These are phyloP conservation scores for Dendrocincla fuliginosa DNA, from an alignment of 2,797 vertebrate species.

Conservation along the genomic window DNA sequence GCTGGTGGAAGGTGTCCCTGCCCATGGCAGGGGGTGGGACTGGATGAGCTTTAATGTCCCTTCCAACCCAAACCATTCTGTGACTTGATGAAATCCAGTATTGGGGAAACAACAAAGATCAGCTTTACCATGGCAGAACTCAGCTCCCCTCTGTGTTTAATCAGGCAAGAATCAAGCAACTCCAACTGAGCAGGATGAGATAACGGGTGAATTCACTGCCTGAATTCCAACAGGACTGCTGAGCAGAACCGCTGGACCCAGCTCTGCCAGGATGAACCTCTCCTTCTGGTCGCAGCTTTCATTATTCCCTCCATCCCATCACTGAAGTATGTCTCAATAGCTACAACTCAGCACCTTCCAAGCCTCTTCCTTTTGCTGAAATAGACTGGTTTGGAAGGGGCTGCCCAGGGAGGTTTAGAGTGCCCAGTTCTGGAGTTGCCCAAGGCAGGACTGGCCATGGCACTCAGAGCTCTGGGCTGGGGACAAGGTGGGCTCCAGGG, in stretches of 20 bases:
- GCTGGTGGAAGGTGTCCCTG: not conserved
- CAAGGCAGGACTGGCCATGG: accelerated
- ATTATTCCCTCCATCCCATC: not conserved
- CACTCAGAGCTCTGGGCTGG: not conserved
- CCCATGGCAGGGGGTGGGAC: not conserved
- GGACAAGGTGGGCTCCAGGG: not conserved
- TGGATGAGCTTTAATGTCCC: not conserved
- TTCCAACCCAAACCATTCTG: not conserved
- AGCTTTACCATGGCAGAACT: not conserved
- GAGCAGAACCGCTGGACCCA: not conserved
- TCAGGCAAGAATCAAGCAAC: not conserved
- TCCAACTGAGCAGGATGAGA: not conserved
- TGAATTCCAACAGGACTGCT: not conserved
- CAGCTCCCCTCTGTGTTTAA: not conserved
- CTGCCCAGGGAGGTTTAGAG: not conserved
- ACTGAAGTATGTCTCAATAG: not conserved
- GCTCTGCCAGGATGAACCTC: not conserved
- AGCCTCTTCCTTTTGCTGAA: not conserved
- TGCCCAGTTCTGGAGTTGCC: not conserved
- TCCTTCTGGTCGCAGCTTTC: not conserved
- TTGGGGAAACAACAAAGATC: not conserved
- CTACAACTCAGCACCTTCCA: not conserved
- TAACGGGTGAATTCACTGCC: not conserved
- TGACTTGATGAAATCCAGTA: not conserved
- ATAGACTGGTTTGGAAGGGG: not conserved